Evolutionary conservation across 2,113 vertebrate genomes (phyloP), one percentile per base, ranked within the genome.

Genomic region (Patagioenas fasciata): DNA sequence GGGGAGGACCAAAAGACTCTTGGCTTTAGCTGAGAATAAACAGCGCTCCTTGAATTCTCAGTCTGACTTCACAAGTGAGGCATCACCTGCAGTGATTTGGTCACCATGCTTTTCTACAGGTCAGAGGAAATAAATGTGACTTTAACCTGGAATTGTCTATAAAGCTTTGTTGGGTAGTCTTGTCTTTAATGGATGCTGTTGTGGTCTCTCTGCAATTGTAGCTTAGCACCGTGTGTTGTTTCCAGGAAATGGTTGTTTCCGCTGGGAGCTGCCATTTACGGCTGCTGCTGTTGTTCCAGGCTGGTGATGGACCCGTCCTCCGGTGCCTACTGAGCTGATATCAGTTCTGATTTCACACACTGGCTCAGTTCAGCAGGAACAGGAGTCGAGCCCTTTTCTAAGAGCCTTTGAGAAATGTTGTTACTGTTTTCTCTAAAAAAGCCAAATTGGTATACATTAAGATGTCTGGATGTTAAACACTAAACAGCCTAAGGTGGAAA

Each of bases 291-390:
- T 90, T 96, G 80, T 95, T 96, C 96, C 94, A 84, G 93, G 94
- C 97, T 96, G 93, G 95, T 20, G 88, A 97, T 97, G 99, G 99
- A 98, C 98, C 97, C 98, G 98, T 98, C 98, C 98, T 99, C 99
- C 99, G 97, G 99, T 99, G 99, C 99, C 99, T 99, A 99, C 99
- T 99, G 99, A 99, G 98, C 99, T 99, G 99, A 99, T 99, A 98
- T 99, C 99, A 99, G 99, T 99, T 99, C 98, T 99, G 98, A 96
- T 98, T 98, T 98, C 96, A 99, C 98, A 98, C 97, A 99, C 99
- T 99, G 99, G 99, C 99, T 99, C 99, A 99, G 99, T 99, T 99
- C 99, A 99, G 99, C 99, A 99, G 99, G 99, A 99, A 99, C 99
- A 99, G 99, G 99, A 99, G 99, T 99, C 98, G 98, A 97, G 99